A percentile compares a stretch with the other conserved stretches of the same genome.
Conservation (phyloP, 2,113 vertebrate species). For the Colistium nudipinnis region DNA sequence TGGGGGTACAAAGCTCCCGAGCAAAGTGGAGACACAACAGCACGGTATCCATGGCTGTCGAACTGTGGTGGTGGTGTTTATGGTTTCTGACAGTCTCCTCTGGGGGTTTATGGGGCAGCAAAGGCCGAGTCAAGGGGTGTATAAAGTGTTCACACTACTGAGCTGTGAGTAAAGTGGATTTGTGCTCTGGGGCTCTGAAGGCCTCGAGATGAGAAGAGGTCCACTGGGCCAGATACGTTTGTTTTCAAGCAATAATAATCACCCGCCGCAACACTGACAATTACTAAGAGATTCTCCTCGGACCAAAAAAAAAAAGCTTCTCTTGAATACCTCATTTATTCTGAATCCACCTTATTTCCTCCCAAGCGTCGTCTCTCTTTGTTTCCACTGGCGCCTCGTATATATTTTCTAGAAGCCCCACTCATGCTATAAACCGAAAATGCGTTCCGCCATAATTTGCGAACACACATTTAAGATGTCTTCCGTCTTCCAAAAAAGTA, state of each 20-base stretch:
- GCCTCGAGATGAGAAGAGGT: conserved; percentile 32
- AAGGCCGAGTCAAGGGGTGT: conserved; percentile 48
- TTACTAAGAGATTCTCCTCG: conserved; percentile 48
- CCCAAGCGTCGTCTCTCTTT: conserved; percentile 13
- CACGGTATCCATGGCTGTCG: conserved; percentile 52
- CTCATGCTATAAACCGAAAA: background rate
- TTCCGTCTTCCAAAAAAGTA: too few relatives aligned
- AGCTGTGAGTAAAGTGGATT: conserved; percentile 41
- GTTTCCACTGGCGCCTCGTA: conserved; percentile 8
- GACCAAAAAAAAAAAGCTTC: conserved; percentile 6
- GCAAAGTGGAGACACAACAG: conserved; percentile 29
- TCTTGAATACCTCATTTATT: conserved; percentile 41
- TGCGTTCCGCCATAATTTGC: background rate
- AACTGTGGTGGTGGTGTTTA: conserved; percentile 50
- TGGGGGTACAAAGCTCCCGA: conserved; percentile 24
- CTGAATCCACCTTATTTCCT: conserved; percentile 19
- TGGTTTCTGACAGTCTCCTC: conserved; percentile 44
- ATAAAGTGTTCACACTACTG: conserved; percentile 24
- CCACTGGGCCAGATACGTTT: conserved; percentile 32
- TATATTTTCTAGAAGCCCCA: background rate
- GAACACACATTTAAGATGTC: background rate
- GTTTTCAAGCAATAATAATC: conserved; percentile 49
- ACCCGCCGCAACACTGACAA: conserved; percentile 16
- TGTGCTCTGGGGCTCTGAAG: conserved; percentile 27
- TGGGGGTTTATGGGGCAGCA: conserved; percentile 49